Evolutionary conservation across 2,888 invertebrate species (phyloP).

Genomic region (Stenichneumon culpator): DNA sequence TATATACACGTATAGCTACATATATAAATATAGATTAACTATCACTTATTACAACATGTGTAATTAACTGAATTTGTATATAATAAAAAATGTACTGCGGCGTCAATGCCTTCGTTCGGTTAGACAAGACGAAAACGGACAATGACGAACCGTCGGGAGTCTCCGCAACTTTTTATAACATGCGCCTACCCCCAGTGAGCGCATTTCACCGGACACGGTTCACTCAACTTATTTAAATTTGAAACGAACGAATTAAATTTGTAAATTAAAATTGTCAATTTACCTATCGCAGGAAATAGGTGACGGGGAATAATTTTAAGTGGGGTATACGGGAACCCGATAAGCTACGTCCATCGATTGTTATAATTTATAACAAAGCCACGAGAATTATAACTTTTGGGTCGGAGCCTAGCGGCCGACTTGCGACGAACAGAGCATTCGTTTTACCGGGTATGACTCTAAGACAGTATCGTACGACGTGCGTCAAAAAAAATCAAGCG

Average conservation of each 20-base stretch:
- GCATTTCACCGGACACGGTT: conserved; percentile 48
- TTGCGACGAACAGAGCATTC: background rate
- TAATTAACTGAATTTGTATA: conserved; percentile 4
- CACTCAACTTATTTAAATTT: conserved; percentile 68
- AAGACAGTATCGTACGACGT: no score
- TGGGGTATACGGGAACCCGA: background rate
- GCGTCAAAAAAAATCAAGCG: no score
- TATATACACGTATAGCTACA: background rate
- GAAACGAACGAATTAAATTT: conserved; percentile 68
- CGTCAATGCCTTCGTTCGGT: conserved; percentile 44
- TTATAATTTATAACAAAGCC: background rate
- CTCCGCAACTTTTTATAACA: conserved; percentile 67
- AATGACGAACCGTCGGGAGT: conserved; percentile 56
- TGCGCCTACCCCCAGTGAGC: conserved; percentile 51
- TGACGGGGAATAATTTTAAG: background rate
- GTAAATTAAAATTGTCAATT: conserved; percentile 62
- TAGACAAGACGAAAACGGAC: conserved; percentile 47
- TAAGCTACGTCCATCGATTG: background rate
- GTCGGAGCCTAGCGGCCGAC: no score
- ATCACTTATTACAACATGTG: conserved; percentile 42
- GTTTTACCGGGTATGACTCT: background rate
- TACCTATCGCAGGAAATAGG: conserved; percentile 40
- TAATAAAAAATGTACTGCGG: background rate
- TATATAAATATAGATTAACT: background rate
- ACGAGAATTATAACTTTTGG: background rate